These are phyloP conservation scores for Sitta europaea DNA, from an alignment of 2,113 vertebrate genomes.

Conservation along the genomic window DNA sequence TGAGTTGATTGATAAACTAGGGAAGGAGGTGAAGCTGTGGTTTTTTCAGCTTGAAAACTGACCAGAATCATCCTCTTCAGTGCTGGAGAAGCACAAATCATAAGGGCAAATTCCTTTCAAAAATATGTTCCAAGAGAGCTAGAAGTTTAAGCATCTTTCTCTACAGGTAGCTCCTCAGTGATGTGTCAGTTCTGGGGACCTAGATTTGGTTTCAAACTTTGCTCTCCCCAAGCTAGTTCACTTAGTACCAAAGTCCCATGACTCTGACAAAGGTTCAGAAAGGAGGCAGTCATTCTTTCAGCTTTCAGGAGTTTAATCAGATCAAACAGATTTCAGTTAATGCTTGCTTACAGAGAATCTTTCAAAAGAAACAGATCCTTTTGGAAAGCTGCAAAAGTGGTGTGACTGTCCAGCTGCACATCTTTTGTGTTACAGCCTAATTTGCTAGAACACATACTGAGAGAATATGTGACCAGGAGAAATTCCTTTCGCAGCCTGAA, in stretches of 20 bases:
- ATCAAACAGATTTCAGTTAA: not conserved
- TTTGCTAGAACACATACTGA: not conserved
- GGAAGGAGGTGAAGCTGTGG: not conserved
- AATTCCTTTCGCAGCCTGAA: not conserved
- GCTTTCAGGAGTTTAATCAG: not conserved
- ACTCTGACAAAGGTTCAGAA: not conserved
- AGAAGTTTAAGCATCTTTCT: not conserved
- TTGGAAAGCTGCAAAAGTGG: not conserved
- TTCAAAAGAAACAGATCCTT: not conserved
- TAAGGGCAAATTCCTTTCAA: not conserved
- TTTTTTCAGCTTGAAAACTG: not conserved
- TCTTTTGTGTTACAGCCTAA: not conserved
- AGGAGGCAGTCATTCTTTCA: not conserved
- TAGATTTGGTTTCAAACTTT: not conserved
- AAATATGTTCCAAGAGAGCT: not conserved
- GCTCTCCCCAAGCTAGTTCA: not conserved
- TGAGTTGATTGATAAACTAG: not conserved
- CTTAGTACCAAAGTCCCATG: not conserved
- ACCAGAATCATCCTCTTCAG: not conserved
- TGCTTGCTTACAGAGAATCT: not conserved
- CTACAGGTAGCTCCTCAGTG: not conserved
- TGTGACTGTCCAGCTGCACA: not conserved
- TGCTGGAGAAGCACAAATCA: not conserved
- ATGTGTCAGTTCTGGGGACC: not conserved
- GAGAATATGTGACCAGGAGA: not conserved